Evolutionary conservation across 2,888 invertebrate genomes (phyloP), one percentile per base, ranked within the genome.

Genomic region (Calameuta pallipes): DNA sequence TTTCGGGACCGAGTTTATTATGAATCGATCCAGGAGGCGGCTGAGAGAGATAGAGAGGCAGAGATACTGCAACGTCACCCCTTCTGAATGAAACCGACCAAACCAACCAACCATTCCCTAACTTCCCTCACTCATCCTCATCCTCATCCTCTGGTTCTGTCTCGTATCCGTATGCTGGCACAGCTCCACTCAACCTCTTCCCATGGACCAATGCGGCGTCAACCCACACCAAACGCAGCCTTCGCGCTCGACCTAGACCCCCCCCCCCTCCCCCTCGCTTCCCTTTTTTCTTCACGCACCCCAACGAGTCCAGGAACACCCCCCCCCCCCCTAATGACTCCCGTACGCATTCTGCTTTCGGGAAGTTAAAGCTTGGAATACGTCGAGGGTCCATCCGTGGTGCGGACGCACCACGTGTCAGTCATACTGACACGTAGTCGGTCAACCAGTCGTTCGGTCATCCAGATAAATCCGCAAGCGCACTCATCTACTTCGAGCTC

Each of bases 1-100:
- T 89, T 89, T 88, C 87, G 87, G 86, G 85, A 82, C 77, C 84
- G 88, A 90, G 88, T 90, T 90, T 88, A 88, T 90, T 89, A 89
- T 88, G 88, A 89, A 89, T 90, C 89, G 90, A 90, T 89, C 89
- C 89, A 85, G 85, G 79, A 84, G 85, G 83, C 85, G 80, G 82
- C 84, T 80, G 81, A 85, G 83, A 83, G 84, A 84, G 81, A 84
- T 83, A 85, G 86, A 85, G 82, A 84, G 83, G 81, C 82, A 83
- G 84, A 85, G 86, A 88, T 89, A 88, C 88, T 88, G 88, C 90
- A 88, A 86, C 87, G 87, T 89, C 89, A 86, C 86, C 88, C 87
- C 85, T 82, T 87, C 85, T 82, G 86, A 87, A 85, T 87, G 86
- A 84, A 87, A 86, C 85, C 85, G 81, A 84, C 86, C 84, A 82